phyloP scores from a whole-genome alignment of 1,140 invertebrate species.

The Drusus annulatus region DNA sequence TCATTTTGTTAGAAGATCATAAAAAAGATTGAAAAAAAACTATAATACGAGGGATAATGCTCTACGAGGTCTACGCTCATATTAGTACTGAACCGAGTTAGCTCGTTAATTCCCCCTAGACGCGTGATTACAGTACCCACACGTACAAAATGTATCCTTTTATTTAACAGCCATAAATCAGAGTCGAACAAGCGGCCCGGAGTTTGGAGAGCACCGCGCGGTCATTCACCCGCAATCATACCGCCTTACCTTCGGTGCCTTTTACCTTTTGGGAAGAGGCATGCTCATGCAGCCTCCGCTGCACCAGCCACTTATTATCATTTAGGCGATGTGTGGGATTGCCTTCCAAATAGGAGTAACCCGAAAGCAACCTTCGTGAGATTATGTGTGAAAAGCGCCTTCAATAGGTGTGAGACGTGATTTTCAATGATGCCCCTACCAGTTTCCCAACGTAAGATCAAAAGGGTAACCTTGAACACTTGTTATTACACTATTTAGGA shows the following conservation, averaged over 20 bases:
- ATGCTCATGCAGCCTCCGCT: too few relatives aligned
- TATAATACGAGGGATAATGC: too few relatives aligned
- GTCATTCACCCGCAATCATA: constrained; percentile 25
- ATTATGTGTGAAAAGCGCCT: too few relatives aligned
- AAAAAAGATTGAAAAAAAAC: too few relatives aligned
- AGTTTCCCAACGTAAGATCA: too few relatives aligned
- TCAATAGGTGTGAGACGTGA: too few relatives aligned
- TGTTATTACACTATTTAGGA: too few relatives aligned
- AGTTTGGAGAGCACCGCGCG: constrained; percentile 10
- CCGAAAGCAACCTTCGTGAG: neutral
- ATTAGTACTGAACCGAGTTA: neutral
- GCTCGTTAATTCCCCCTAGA: constrained; percentile 31
- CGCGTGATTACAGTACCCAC: constrained; percentile 34
- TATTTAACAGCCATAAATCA: constrained; percentile 40
- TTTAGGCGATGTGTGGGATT: neutral
- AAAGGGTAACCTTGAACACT: too few relatives aligned
- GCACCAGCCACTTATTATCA: neutral
- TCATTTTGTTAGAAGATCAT: too few relatives aligned
- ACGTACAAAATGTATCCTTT: constrained; percentile 31
- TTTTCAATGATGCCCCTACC: too few relatives aligned
- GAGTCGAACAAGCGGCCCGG: constrained; percentile 27
- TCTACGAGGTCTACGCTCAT: too few relatives aligned
- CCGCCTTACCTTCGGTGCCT: constrained; percentile 4
- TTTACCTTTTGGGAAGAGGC: constrained; percentile 20
- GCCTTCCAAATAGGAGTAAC: neutral